Percentiles rank a stretch among this genome's conserved stretches.
Evolutionary conservation across 2,113 vertebrate genomes (phyloP).

Genomic region (Heterocephalus glaber): DNA sequence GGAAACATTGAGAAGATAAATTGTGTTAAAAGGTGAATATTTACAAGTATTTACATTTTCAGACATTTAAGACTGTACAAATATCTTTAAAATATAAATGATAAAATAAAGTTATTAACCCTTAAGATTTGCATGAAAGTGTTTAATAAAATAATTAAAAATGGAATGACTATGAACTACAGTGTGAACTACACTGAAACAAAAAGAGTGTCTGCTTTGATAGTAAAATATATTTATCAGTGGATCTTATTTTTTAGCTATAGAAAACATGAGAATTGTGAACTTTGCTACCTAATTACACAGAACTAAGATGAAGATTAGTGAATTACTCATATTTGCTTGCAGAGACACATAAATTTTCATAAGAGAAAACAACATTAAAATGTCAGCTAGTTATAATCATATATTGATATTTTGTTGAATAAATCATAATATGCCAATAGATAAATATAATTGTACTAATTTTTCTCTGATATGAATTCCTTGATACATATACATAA

Average conservation of each 20-base stretch:
- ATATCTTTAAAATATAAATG: neutral
- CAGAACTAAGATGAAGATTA: neutral
- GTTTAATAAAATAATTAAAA: slow-evolving; percentile 20
- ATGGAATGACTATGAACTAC: neutral
- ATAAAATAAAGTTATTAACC: neutral
- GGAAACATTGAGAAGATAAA: neutral
- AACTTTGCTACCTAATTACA: neutral
- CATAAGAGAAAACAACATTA: neutral
- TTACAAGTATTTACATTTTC: neutral
- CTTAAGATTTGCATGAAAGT: neutral
- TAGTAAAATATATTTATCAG: neutral
- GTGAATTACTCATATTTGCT: neutral
- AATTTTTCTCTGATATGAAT: neutral
- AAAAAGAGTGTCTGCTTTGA: neutral
- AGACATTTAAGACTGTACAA: neutral
- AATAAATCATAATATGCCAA: neutral
- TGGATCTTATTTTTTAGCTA: neutral
- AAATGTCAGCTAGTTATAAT: neutral
- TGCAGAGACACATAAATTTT: neutral
- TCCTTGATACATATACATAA: slow-evolving; percentile 1
- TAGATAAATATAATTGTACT: neutral
- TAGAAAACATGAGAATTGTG: neutral
- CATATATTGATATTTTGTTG: neutral
- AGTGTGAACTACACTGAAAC: neutral
- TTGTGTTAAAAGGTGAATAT: neutral